Evolutionary conservation across 2,888 invertebrate genomes (phyloP), one percentile per base, ranked within the genome.

Genomic region (Acleris emargana): DNA sequence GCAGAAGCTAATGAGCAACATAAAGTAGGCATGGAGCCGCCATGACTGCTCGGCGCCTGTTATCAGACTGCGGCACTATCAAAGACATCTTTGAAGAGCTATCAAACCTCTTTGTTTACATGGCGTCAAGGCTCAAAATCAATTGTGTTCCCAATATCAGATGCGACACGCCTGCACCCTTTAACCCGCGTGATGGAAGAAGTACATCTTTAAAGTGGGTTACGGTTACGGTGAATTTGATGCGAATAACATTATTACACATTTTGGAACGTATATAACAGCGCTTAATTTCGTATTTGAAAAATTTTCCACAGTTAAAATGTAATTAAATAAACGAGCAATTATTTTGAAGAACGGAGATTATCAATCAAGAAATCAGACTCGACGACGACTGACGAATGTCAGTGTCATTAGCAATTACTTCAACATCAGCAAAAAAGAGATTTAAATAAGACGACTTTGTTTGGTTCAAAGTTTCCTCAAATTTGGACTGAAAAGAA

Each of bases 61-160:
- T 89, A 89, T 89, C 87, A 82, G 74, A 72, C 71, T 67, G 87
- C 88, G 90, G 89, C 75, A 67, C 73, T 81, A 83, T 89, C 85
- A 91, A 91, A 89, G 83, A 75, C 73, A 75, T 68, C 62, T 68
- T 69, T 72, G 73, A 77, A 72, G 74, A 71, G 74, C 78, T 76
- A 85, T 77, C 82, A 78, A 74, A 81, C 74, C 74, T 76, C 82
- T 82, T 38, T 86, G 79, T 72, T 54, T 62, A 75, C 68, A 71
- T 69, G 68, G 72, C 68, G 74, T 78, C 76, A 89, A 82, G 82
- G 83, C 73, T 76, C 76, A 80, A 75, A 84, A 82, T 88, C 73
- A 77, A 71, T 78, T 80, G 80, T 71, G 71, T 54, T 68, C 68
- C 62, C 71, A 64, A 68, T 73, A 69, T 72, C 83, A 85, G 79